Percentiles rank a stretch among this genome's conserved stretches.
Evolutionary conservation across 2,797 vertebrate genomes (phyloP).

Genomic region (Argyrosomus regius): DNA sequence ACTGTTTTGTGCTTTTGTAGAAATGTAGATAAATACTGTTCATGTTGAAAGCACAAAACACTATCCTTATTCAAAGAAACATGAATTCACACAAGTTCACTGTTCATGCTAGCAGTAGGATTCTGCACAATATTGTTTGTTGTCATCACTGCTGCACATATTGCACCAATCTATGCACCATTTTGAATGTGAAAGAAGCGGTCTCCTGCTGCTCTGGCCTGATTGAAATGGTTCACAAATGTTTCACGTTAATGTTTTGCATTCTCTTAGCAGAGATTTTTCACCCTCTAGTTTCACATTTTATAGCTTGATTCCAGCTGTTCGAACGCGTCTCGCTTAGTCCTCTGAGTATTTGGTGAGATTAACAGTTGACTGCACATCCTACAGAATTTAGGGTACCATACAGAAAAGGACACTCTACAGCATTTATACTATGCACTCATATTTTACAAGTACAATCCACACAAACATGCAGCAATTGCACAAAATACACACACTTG

Average conservation of each 20-base stretch:
- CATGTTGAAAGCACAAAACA: slow-evolving; percentile 37
- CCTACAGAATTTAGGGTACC: slow-evolving; percentile 26
- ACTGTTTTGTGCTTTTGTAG: slow-evolving; percentile 29
- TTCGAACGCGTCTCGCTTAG: slow-evolving; percentile 44
- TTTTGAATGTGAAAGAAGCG: slow-evolving; percentile 55
- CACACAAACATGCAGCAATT: neutral
- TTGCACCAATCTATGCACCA: slow-evolving; percentile 64
- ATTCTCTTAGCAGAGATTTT: slow-evolving; percentile 52
- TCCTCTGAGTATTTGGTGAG: slow-evolving; percentile 35
- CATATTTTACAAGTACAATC: slow-evolving; percentile 5
- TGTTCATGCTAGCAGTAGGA: slow-evolving; percentile 40
- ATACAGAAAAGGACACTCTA: neutral
- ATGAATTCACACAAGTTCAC: slow-evolving; percentile 20
- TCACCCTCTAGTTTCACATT: slow-evolving; percentile 60
- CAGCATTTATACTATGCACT: neutral
- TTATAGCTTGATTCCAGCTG: slow-evolving; percentile 67
- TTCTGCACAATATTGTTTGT: slow-evolving; percentile 58
- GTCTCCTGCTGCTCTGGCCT: slow-evolving; percentile 72
- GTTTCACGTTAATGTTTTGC: slow-evolving; percentile 37
- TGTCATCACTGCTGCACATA: slow-evolving; percentile 75
- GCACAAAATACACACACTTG: neutral
- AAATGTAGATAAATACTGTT: slow-evolving; percentile 38
- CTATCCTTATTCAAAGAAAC: slow-evolving; percentile 40
- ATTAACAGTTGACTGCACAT: slow-evolving; percentile 49
- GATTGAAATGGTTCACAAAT: slow-evolving; percentile 77